These are phyloP conservation scores for Drosophila orosa DNA, from an alignment of 1,140 invertebrate species.

Conservation along the genomic window DNA sequence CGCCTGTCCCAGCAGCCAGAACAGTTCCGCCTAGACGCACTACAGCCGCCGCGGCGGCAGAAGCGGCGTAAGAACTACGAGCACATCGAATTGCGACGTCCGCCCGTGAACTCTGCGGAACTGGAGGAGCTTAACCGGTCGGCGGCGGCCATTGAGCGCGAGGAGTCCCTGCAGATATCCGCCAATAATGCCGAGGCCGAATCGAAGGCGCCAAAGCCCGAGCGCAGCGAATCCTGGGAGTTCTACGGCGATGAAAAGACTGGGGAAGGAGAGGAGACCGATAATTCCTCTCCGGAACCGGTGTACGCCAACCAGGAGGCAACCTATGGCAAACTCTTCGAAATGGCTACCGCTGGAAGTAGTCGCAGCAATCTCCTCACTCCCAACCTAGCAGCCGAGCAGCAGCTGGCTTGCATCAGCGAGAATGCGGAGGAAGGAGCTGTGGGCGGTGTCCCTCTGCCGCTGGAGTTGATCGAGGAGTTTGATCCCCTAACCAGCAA, in stretches of 20 bases:
- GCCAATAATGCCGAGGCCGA: constrained; percentile 62
- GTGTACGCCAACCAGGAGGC: constrained; percentile 81
- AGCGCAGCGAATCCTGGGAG: constrained; percentile 80
- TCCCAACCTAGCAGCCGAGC: constrained; percentile 24
- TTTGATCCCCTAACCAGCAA: constrained; percentile 78
- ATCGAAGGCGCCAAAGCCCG: constrained; percentile 61
- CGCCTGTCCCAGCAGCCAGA: constrained; percentile 60
- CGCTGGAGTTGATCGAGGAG: constrained; percentile 72
- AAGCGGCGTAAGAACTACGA: constrained; percentile 80
- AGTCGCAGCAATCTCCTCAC: constrained; percentile 54
- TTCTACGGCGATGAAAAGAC: constrained; percentile 59
- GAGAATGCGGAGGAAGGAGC: constrained; percentile 71
- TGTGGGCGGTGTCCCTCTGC: constrained; percentile 53
- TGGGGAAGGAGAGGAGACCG: not conserved
- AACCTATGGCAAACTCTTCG: constrained; percentile 79
- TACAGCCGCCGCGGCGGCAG: constrained; percentile 51
- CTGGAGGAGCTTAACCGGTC: constrained; percentile 63
- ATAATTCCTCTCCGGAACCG: constrained; percentile 64
- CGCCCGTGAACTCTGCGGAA: constrained; percentile 68
- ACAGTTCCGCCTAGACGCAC: constrained; percentile 38
- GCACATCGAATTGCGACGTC: constrained; percentile 65
- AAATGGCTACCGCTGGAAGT: constrained; percentile 65
- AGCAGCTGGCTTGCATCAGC: constrained; percentile 55
- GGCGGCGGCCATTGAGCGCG: constrained; percentile 52
- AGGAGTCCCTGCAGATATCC: constrained; percentile 61